Conservation (phyloP, 2,888 invertebrate species). For the Nephrotoma appendiculata region DNA sequence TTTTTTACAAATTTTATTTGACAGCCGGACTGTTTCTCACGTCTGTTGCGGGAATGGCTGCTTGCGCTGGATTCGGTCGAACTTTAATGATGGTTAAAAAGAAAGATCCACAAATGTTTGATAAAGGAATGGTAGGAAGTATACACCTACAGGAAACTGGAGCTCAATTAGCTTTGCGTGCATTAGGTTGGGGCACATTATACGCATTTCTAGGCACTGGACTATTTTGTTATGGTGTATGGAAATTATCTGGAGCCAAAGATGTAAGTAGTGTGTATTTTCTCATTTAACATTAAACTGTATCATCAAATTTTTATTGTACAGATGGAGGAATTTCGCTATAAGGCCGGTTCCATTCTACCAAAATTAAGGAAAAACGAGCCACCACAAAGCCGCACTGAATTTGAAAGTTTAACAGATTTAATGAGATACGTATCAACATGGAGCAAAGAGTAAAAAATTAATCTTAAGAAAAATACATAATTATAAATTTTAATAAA, state of each 20-base stretch:
- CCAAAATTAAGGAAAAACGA: slow-evolving; percentile 65
- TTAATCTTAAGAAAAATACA: background rate
- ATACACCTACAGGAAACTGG: slow-evolving; percentile 60
- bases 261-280: slow-evolving; percentile 42
- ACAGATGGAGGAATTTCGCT: slow-evolving; percentile 67
- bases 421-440: slow-evolving; percentile 60
- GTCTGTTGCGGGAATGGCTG: slow-evolving; percentile 48
- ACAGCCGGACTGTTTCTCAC: slow-evolving; percentile 28
- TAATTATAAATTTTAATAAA: background rate
- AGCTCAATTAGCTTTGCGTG: slow-evolving; percentile 62
- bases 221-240: slow-evolving; percentile 63
- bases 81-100: slow-evolving; percentile 65
- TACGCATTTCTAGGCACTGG: slow-evolving; percentile 79
- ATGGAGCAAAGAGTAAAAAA: slow-evolving; percentile 18
- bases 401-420: slow-evolving; percentile 74
- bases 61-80: slow-evolving; percentile 65
- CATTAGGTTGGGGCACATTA: slow-evolving; percentile 75
- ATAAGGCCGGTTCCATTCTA: slow-evolving; percentile 61
- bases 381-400: slow-evolving; percentile 67
- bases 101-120: slow-evolving; percentile 63
- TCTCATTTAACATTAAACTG: background rate
- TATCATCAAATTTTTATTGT: background rate
- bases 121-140: slow-evolving; percentile 49
- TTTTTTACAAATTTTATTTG: background rate
- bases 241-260: slow-evolving; percentile 78